These are phyloP conservation scores for Xestia c-nigrum DNA, from an alignment of 2,888 invertebrate genomes.

Conservation along the genomic window DNA sequence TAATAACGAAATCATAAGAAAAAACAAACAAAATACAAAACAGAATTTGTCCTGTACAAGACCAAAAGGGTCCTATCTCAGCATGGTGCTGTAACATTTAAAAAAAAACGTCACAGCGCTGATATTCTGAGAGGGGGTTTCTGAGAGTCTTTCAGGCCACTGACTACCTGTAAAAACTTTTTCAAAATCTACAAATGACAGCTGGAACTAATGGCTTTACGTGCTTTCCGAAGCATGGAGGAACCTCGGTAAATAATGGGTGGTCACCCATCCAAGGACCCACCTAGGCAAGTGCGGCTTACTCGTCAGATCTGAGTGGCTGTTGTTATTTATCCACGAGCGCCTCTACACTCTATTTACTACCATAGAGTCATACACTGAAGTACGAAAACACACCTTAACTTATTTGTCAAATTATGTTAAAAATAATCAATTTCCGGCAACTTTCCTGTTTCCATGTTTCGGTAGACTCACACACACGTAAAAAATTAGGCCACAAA, in stretches of 20 bases:
- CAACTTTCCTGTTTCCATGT: conserved; percentile 9
- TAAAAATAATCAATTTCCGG: neutral
- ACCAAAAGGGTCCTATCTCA: too few species aligned
- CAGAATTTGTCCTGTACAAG: too few species aligned
- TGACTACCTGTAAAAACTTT: neutral
- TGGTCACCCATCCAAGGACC: neutral
- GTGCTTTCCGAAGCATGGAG: neutral
- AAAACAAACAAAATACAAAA: too few species aligned
- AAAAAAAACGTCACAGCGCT: too few species aligned
- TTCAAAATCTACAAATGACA: neutral
- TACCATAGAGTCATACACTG: neutral
- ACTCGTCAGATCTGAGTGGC: neutral
- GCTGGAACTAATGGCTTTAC: neutral
- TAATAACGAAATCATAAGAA: too few species aligned
- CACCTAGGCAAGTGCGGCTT: neutral
- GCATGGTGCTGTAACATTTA: too few species aligned
- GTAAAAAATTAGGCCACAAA: neutral
- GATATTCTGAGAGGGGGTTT: too few species aligned
- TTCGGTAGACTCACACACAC: neutral
- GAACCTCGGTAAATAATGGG: neutral
- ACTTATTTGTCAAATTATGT: neutral
- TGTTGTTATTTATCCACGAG: neutral
- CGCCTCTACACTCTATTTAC: neutral
- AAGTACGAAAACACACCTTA: neutral
- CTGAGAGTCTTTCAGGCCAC: too few species aligned